These are phyloP conservation scores for Mormyrops boulengeri DNA, from an alignment of 2,797 vertebrate species.

Conservation along the genomic window DNA sequence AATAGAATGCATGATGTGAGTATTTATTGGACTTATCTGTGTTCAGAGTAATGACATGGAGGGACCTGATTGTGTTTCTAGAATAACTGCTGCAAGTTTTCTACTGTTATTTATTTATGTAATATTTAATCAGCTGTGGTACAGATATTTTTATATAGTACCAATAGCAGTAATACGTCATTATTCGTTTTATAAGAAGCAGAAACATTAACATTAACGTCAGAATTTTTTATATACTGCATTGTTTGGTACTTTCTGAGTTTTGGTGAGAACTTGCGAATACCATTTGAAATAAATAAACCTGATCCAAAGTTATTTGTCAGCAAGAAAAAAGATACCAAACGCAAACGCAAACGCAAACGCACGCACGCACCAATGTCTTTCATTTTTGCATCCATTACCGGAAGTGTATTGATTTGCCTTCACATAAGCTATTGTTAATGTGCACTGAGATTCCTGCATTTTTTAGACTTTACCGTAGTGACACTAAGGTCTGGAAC, in stretches of 20 bases:
- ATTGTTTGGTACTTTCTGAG: neutral
- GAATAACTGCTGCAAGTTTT: conserved; percentile 28
- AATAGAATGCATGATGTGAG: conserved; percentile 1
- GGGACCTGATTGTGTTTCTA: conserved; percentile 18
- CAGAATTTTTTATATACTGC: neutral
- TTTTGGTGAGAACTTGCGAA: conserved; percentile 3
- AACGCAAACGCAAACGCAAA: neutral
- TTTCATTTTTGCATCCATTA: neutral
- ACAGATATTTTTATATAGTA: conserved; percentile 9
- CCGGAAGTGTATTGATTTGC: neutral
- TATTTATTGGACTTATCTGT: conserved; percentile 3
- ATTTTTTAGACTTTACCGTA: neutral
- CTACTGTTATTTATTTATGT: conserved; percentile 17
- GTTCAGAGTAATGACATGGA: neutral
- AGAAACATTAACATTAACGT: neutral
- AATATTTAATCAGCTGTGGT: conserved; percentile 18
- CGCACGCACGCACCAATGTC: neutral
- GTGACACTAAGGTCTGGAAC: neutral
- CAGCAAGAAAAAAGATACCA: neutral
- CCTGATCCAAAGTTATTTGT: neutral
- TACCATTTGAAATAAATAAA: conserved; percentile 23
- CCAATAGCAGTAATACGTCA: neutral
- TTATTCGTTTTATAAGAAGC: neutral
- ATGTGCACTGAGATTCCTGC: conserved; percentile 1
- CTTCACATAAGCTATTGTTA: neutral